Base-by-base conservation (phyloP, 2,888 invertebrate genomes). In the Onthophagus sagittarius region DNA sequence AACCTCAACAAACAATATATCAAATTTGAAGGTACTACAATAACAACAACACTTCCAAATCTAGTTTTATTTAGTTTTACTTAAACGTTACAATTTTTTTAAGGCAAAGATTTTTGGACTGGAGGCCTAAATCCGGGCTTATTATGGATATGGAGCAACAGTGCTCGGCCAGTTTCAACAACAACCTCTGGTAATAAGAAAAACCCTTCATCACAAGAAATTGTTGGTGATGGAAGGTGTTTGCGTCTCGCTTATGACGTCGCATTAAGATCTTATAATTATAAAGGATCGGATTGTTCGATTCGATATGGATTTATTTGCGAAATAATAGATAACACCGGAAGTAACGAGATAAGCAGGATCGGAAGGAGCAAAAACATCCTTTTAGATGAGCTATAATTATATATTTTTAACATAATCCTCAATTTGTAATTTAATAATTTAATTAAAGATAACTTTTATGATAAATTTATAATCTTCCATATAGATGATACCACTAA, bases 61-160 rank as follows among this genome's bases (percentile, higher is more conserved):
- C n/a, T n/a, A n/a, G n/a, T n/a, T n/a, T n/a, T n/a, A n/a, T n/a
- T n/a, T n/a, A n/a, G n/a, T n/a, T n/a, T n/a, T n/a, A n/a, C n/a
- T n/a, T n/a, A n/a, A n/a, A n/a, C n/a, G n/a, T n/a, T n/a, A n/a
- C n/a, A n/a, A n/a, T n/a, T n/a, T n/a, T n/a, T n/a, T n/a, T n/a
- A n/a, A 88, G 93, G 91, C 5, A 89, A 88, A 77, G 93, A 93
- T 80, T 94, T 90, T 84, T 95, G 95, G 95, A 91, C 94, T 11
- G 94, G 94, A 33, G 95, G 94, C 0, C 86, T 95, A 73, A 95
- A 95, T 86, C 95, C 95, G 0, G 95, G 95, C 0, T 86, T 95
- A 11, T 86, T 95, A 71, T 95, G 95, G 95, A 94, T 95, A 82
- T 95, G 95, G 95, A 90, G 94, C 11, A 92, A 92, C 82, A 93